Conservation (phyloP, 2,113 vertebrate genomes). For the Xyliphius kryptos region DNA sequence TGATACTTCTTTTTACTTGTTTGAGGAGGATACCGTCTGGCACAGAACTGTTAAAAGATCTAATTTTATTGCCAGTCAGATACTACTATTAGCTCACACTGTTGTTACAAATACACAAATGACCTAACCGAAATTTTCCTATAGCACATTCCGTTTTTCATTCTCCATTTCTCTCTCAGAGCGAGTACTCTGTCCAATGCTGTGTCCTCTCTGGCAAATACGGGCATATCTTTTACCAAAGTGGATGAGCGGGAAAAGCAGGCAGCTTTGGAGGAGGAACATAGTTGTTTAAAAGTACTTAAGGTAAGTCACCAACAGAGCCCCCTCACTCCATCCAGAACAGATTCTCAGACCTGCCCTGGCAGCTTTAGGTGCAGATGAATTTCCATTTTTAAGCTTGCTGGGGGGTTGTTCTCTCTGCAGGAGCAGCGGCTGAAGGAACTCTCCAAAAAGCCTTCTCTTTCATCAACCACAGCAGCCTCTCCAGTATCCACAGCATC, state of each 20-base stretch:
- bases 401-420: not conserved
- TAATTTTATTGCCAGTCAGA: too few species aligned
- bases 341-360: too few species aligned
- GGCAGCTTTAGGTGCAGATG: too few species aligned
- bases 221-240: constrained; percentile 89
- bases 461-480: constrained; percentile 75
- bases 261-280: constrained; percentile 88
- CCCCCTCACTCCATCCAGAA: too few species aligned
- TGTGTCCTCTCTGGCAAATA: constrained; percentile 86
- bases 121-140: too few species aligned
- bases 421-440: constrained; percentile 91
- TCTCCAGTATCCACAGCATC: constrained; percentile 77
- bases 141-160: not conserved
- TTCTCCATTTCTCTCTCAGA: constrained; percentile 53
- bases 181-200: constrained; percentile 91
- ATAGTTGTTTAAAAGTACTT: constrained; percentile 85
- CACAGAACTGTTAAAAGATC: too few species aligned
- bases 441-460: constrained; percentile 83
- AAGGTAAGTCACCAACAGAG: constrained; percentile 65
- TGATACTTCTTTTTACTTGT: not conserved
- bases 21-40: not conserved
- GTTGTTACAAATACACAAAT: too few species aligned
- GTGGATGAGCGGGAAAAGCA: constrained; percentile 96
- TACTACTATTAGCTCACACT: too few species aligned
- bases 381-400: too few species aligned